Evolutionary conservation across 2,113 vertebrate species (phyloP).

Genomic region (Eolophus roseicapilla): DNA sequence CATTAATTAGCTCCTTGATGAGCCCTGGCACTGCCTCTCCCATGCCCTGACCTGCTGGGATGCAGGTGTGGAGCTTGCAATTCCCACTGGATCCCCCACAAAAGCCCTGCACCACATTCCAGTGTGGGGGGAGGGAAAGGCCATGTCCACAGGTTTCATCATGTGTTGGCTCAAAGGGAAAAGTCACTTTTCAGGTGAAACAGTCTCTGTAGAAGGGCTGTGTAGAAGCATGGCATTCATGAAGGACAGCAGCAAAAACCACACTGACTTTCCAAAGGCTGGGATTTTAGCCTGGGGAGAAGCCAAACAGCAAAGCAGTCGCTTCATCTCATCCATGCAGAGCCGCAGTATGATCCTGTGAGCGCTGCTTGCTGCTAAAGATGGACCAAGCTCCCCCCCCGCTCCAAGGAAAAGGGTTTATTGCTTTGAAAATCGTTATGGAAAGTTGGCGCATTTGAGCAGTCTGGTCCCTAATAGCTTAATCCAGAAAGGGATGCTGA

Average conservation of each 20-base stretch:
- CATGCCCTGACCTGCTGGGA: neutral
- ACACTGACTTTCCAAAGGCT: accelerated
- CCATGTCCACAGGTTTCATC: accelerated
- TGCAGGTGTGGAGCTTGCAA: neutral
- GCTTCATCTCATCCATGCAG: accelerated
- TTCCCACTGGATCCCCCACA: neutral
- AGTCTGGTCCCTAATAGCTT: neutral
- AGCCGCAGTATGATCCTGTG: accelerated
- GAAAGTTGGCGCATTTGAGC: neutral
- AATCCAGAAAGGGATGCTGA: neutral
- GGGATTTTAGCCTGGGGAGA: neutral
- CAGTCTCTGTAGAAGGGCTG: accelerated
- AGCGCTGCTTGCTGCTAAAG: neutral
- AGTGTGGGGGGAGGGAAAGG: neutral
- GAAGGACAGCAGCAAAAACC: neutral
- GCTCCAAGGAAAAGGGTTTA: neutral
- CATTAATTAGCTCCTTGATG: slow-evolving; percentile 41
- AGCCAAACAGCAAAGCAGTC: neutral
- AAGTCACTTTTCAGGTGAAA: neutral
- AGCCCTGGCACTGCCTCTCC: neutral
- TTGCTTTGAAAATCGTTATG: neutral
- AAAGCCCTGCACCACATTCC: too few relatives aligned
- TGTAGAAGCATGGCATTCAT: accelerated
- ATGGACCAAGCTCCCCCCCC: neutral
- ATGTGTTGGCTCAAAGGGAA: accelerated